Base-by-base conservation (phyloP, 2,797 vertebrate species). In the Parambassis ranga region DNA sequence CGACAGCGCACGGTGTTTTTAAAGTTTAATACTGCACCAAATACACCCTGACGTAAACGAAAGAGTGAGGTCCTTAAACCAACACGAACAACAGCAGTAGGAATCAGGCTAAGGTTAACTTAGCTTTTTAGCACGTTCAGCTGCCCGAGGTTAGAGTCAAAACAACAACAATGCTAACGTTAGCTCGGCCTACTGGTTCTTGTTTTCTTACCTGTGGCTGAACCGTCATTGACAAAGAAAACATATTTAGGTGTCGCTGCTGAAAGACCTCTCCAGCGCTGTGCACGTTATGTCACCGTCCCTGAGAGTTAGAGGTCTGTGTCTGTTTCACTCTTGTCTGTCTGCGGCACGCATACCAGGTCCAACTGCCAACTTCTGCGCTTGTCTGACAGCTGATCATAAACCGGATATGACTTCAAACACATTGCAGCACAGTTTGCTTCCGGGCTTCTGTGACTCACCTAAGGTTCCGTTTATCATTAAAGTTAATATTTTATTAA, bases 201-300 rank as follows among this genome's bases (percentile, higher is more conserved):
- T 5, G 4, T 10, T 28, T 4, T 55, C 90, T 81, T 86, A 98
- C 97, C 97, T 98, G 96, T 2, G 96, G 95, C 75, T 98, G 97
- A 44, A 96, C 93, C 1, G 91, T 92, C 75, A 86, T 92, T 3
- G 94, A 93, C 59, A 98, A 72, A 9, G 95, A 96, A 81, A 98
- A 96, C 96, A 98, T 98, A 5, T 38, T 57, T 14, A 43, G 49
- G 10, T 18, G 10, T 57, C 27, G 7, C 47, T n/a, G 42, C 24
- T 8, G 10, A 5, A 3, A 32, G 4, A 16, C 27, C 8, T 20
- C 9, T 5, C 51, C 5, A 4, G 23, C 39, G 1, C 2, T 38
- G 20, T 3, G 2, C 11, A 18, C 59, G 10, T 43, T 35, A 9
- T 9, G 30, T 27, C 9, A 2, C 32, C 19, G 53, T 20, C 41